Base-by-base conservation (phyloP, 2,888 invertebrate genomes). In the Zonitis immaculata region DNA sequence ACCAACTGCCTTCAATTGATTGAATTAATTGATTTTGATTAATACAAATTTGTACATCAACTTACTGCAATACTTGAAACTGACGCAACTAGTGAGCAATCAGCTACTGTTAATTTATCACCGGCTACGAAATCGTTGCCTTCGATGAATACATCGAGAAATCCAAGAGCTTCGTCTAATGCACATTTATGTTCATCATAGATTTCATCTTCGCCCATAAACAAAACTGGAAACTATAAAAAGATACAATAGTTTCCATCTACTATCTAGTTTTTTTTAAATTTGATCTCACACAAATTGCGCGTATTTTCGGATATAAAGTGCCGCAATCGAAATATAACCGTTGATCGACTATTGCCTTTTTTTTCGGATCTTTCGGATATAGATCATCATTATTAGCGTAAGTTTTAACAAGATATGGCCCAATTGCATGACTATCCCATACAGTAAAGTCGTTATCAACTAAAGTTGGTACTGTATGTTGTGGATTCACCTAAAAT, bases 341-440 rank as follows among this genome's bases (percentile, higher is more conserved):
- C 58, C 84, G 74, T 64, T 84, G 82, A 68, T 86, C 81, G 1
- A 87, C 80, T 6, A 82, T 16, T 1, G 84, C 85, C 51, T 81
- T 77, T 48, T 73, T 68, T 67, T 80, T 77, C 0, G 75, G 69
- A 66, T 85, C 83, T 57, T 77, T 79, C 0, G 87, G 86, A 70
- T 85, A 86, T 20, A 85, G 73, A 30, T 72, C 69, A 54, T 82
- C 82, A 62, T 82, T 79, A 66, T 81, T 82, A 0, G 78, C 82
- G 68, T 82, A 86, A 56, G 81, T 79, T 57, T 80, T 79, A 0
- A 80, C 82, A 57, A 87, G 76, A 69, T 87, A 87, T 44, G 79
- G 73, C 3, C 80, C 78, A 54, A 86, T 86, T 7, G 86, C 85
- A 30, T 83, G 79, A 62, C 85, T 85, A 69, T 87, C 87, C 84